Percentiles rank a stretch among this genome's conserved stretches.
These are phyloP conservation scores for Speoplatyrhinus poulsoni DNA, from an alignment of 2,113 vertebrate species.

Conservation along the genomic window DNA sequence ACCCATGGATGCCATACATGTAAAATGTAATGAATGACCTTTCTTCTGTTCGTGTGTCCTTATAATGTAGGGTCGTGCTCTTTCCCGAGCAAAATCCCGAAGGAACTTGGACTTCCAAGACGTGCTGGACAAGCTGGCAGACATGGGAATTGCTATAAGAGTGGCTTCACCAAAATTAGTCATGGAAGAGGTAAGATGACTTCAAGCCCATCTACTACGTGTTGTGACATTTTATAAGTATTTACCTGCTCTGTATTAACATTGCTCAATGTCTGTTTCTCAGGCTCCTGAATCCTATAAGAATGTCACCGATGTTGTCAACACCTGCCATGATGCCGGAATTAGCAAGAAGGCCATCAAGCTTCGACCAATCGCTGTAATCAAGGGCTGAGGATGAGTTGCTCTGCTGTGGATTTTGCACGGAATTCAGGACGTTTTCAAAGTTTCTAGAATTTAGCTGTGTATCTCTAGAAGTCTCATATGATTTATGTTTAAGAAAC, in stretches of 20 bases:
- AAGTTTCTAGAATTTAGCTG: constrained; percentile 6
- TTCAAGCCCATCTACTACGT: neutral
- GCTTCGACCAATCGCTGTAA: constrained; percentile 93
- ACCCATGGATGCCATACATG: too few relatives aligned
- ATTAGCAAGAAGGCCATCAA: constrained; percentile 99
- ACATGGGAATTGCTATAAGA: constrained; percentile 94
- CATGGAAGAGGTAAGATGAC: constrained; percentile 92
- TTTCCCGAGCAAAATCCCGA: constrained; percentile 95
- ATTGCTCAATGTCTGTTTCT: neutral
- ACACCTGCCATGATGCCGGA: constrained; percentile 94
- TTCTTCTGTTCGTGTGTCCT: neutral
- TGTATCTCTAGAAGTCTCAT: neutral
- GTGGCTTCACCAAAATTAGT: constrained; percentile 98
- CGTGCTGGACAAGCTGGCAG: constrained; percentile 94
- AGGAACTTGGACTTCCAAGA: constrained; percentile 98
- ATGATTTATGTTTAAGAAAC: neutral
- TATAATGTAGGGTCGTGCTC: constrained; percentile 85
- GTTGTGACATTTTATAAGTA: neutral
- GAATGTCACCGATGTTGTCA: constrained; percentile 95
- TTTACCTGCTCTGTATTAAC: neutral
- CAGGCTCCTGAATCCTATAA: constrained; percentile 98
- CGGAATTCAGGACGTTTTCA: neutral
- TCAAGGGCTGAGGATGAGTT: constrained; percentile 84
- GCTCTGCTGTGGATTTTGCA: neutral
- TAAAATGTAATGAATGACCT: neutral